Evolutionary conservation across 2,113 vertebrate genomes (phyloP), one percentile per base, ranked within the genome.

Genomic region (Andinoacara biseriatus): DNA sequence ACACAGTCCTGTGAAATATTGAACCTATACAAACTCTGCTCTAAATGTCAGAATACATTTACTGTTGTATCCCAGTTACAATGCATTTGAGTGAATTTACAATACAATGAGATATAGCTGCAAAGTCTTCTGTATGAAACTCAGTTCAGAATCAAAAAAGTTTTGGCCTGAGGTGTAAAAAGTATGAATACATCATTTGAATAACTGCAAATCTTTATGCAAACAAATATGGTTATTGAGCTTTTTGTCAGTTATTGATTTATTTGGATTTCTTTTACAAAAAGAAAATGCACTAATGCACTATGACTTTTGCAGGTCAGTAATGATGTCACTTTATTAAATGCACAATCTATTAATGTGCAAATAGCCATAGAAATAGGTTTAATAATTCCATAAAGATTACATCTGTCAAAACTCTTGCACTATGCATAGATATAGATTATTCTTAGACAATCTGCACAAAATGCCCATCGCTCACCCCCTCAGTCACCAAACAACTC

Each of bases 271-370:
- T 4, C 31, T 57, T 76, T 83, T 59, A 22, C 26, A 62, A 79
- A 80, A 84, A 81, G 46, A 61, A 69, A 69, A 89, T 92, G 92
- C 91, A 94, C 90, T 94, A 69, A 89, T 92, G 92, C 91, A 94
- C 90, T 94, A 83, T 89, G 81, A 90, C 86, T 85, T 81, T 58
- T 83, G 56, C 59, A 82, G 83, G 90, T 93, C 82, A 87, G 63
- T 54, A 61, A 92, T 90, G 92, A 95, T 95, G 94, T 95, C 93
- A 91, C 85, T 89, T 92, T 91, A 24, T 81, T 18, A 93, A 88
- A 89, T 92, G 88, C 85, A 86, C 83, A 76, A 8, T 26, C 58
- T 81, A 76, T 56, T 86, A 81, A 85, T 62, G 58, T 18, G 14
- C 80, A 79, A 82, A 87, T 80, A 91, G 89, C 88, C 91, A 91